Percentiles rank a stretch among this genome's conserved stretches.
Conservation (phyloP, 2,113 vertebrate genomes). For the Triplophysa tibetana region DNA sequence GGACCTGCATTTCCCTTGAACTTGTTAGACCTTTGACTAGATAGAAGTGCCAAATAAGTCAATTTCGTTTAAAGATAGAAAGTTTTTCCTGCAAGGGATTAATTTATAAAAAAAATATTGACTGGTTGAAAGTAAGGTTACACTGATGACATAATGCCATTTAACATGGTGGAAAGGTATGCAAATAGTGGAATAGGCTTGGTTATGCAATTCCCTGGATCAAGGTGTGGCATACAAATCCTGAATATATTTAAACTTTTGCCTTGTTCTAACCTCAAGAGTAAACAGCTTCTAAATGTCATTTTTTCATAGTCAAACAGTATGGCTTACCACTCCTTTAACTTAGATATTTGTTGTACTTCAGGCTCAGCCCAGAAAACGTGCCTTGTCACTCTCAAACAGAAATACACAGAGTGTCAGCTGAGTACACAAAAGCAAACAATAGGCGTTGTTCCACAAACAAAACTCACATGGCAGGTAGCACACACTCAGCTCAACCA, state of each 20-base stretch:
- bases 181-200: neutral
- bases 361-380: neutral
- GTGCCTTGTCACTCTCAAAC: slow-evolving; percentile 25
- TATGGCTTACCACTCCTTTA: neutral
- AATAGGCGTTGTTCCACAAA: slow-evolving; percentile 6
- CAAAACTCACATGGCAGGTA: slow-evolving; percentile 2
- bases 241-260: neutral
- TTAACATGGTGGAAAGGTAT: neutral
- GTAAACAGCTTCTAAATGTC: neutral
- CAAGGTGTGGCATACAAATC: slow-evolving; percentile 12
- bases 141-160: slow-evolving; percentile 1
- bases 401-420: slow-evolving; percentile 15
- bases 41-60: slow-evolving; percentile 59
- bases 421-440: slow-evolving; percentile 26
- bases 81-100: slow-evolving; percentile 4
- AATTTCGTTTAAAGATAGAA: slow-evolving; percentile 56
- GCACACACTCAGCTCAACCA: neutral
- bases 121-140: no score
- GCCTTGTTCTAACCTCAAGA: neutral
- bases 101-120: neutral
- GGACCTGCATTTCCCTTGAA: slow-evolving; percentile 65
- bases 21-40: slow-evolving; percentile 58
- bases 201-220: neutral
- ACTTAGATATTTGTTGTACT: slow-evolving; percentile 2
- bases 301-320: neutral